Conservation (phyloP, 2,797 vertebrate species). For the Premnoplex brunnescens region DNA sequence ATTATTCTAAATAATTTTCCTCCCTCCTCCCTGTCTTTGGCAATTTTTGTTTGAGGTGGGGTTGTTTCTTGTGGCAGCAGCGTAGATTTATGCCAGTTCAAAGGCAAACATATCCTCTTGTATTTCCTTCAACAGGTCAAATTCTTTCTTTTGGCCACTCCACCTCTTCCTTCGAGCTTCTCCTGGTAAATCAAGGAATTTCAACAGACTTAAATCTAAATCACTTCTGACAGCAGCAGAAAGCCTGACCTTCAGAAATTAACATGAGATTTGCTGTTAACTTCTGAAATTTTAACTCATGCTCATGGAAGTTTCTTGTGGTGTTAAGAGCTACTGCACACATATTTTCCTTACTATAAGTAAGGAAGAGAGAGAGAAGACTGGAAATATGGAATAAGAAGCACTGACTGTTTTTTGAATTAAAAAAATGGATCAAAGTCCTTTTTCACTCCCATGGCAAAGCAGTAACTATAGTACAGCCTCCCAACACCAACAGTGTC, state of each 20-base stretch:
- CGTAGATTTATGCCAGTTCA: conserved; percentile 18
- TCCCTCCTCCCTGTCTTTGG: background rate
- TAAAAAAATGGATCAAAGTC: background rate
- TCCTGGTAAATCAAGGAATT: background rate
- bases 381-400: background rate
- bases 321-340: background rate
- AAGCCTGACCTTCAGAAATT: background rate
- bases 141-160: background rate
- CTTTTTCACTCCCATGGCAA: background rate
- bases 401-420: background rate
- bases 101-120: background rate
- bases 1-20: background rate
- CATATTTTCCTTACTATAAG: background rate
- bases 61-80: conserved; percentile 32
- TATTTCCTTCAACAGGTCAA: conserved; percentile 46
- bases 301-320: background rate
- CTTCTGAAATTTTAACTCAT: background rate
- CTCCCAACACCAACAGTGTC: background rate
- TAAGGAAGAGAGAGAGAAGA: background rate
- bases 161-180: conserved; percentile 39
- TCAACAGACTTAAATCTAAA: background rate
- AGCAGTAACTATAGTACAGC: background rate
- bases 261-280: background rate
- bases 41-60: conserved; percentile 55
- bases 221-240: background rate